Conservation (phyloP, 2,888 invertebrate species). For the Iselma pallidipennis region DNA sequence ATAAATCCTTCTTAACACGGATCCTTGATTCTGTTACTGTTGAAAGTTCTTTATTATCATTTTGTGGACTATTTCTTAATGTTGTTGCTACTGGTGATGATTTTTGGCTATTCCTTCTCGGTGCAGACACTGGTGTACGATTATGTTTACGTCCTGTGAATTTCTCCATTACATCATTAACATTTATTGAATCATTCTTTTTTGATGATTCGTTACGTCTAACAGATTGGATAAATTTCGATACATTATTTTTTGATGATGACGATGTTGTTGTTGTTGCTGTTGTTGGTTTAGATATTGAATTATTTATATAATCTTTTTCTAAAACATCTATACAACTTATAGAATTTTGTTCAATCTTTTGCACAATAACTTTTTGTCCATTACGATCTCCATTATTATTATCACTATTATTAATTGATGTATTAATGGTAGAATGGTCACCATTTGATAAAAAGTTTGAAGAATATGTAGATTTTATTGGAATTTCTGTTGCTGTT, state of each 20-base stretch:
- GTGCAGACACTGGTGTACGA: conserved; percentile 11
- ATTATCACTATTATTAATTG: background rate
- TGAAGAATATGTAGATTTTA: background rate
- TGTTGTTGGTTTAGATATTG: background rate
- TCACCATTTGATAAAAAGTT: conserved; percentile 7
- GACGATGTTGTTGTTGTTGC: background rate
- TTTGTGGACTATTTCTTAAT: background rate
- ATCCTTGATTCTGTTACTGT: background rate
- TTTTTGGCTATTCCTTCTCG: conserved; percentile 7
- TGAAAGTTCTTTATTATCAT: background rate
- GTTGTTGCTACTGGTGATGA: background rate
- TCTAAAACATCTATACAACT: background rate
- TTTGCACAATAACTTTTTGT: background rate
- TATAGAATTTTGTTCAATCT: background rate
- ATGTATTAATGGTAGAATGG: background rate
- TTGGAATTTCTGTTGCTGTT: background rate
- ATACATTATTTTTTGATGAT: conserved; percentile 7
- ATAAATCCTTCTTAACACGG: conserved; percentile 13
- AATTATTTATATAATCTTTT: background rate
- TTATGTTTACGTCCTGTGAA: conserved; percentile 5
- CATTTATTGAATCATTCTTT: background rate
- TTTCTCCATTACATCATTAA: conserved; percentile 3
- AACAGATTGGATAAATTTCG: conserved; percentile 3
- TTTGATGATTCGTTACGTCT: background rate
- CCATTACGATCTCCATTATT: background rate